These are phyloP conservation scores for Ceratotherium simum DNA, from an alignment of 2,113 vertebrate species.

Conservation along the genomic window DNA sequence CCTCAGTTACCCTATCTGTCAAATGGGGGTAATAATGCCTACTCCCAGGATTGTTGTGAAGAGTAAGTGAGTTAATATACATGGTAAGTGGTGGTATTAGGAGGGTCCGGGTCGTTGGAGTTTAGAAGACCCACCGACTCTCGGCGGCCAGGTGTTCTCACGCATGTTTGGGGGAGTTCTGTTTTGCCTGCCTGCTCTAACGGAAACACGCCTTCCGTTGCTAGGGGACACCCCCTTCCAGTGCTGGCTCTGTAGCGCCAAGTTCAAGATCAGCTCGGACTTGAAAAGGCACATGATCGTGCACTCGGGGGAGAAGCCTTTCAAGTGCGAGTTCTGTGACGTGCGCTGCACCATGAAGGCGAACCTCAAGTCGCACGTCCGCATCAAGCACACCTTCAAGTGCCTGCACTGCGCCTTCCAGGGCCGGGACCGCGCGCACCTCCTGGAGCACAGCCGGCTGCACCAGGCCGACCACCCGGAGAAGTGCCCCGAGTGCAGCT, in stretches of 20 bases:
- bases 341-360: conserved; percentile 99
- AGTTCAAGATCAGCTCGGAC: conserved; percentile 99
- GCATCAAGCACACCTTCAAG: conserved; percentile 94
- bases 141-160: neutral
- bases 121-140: neutral
- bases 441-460: conserved; percentile 92
- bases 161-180: neutral
- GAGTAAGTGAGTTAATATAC: neutral
- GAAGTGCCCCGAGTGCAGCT: conserved; percentile 93
- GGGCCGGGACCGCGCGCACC: conserved; percentile 93
- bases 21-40: neutral
- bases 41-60: neutral
- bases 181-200: conserved; percentile 67
- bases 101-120: neutral
- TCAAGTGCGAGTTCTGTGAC: conserved; percentile 96
- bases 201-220: conserved; percentile 50
- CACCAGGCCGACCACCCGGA: conserved; percentile 94
- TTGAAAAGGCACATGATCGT: conserved; percentile 97
- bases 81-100: rapidly evolving
- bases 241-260: conserved; percentile 96
- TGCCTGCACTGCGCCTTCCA: conserved; percentile 95
- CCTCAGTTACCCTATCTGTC: neutral
- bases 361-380: conserved; percentile 97
- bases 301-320: conserved; percentile 98
- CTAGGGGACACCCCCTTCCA: conserved; percentile 96